These are phyloP conservation scores for Hoplostethus mediterraneus DNA, from an alignment of 2,797 vertebrate genomes.

Conservation along the genomic window DNA sequence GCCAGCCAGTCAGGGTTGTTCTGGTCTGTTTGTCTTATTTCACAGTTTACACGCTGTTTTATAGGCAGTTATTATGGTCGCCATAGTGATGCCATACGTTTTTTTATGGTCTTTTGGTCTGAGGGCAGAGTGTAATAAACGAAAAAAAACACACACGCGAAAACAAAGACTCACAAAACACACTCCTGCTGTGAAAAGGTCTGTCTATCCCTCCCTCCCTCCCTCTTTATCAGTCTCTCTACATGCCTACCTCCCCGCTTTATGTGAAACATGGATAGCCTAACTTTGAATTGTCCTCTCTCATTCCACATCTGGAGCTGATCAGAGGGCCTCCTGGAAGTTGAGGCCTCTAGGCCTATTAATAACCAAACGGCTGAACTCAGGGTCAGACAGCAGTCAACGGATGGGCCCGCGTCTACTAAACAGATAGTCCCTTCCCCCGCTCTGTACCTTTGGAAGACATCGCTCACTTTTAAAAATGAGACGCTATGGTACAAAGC, in stretches of 20 bases:
- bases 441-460: slow-evolving; percentile 60
- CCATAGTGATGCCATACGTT: slow-evolving; percentile 85
- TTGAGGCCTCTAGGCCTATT: slow-evolving; percentile 88
- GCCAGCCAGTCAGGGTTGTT: slow-evolving; percentile 79
- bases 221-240: slow-evolving; percentile 77
- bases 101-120: slow-evolving; percentile 80
- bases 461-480: slow-evolving; percentile 73
- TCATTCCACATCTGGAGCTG: slow-evolving; percentile 90
- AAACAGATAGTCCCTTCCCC: slow-evolving; percentile 77
- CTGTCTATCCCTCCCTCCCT: slow-evolving; percentile 67
- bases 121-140: slow-evolving; percentile 81
- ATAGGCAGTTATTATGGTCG: slow-evolving; percentile 85
- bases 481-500: slow-evolving; percentile 28
- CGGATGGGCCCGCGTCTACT: slow-evolving; percentile 85
- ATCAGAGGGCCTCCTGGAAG: slow-evolving; percentile 90
- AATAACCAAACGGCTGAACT: slow-evolving; percentile 85
- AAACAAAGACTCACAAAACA: slow-evolving; percentile 81
- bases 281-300: slow-evolving; percentile 76
- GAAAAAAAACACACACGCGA: slow-evolving; percentile 64
- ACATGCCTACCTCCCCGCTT: slow-evolving; percentile 76
- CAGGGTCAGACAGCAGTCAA: slow-evolving; percentile 91
- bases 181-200: slow-evolving; percentile 82
- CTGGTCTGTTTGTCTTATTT: slow-evolving; percentile 86
- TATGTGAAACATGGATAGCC: slow-evolving; percentile 85
- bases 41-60: slow-evolving; percentile 86